A percentile compares a stretch with the other conserved stretches of the same genome.
phyloP scores from a whole-genome alignment of 2,888 invertebrate species.

The Abrostola tripartita region DNA sequence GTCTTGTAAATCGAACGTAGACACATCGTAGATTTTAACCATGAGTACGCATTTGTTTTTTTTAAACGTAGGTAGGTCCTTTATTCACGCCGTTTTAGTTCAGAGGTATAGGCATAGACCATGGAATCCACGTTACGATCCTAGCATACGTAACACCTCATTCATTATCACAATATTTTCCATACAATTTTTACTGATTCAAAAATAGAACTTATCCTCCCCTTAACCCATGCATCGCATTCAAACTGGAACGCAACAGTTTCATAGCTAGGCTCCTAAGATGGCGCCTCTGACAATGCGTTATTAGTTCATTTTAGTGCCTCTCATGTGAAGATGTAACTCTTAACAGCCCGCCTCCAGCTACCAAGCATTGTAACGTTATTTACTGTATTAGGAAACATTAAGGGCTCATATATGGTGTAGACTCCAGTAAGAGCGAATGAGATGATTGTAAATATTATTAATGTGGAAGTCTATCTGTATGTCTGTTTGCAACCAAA shows the following conservation, averaged over 20 bases:
- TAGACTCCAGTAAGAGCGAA: slow-evolving; percentile 9
- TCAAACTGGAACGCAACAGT: slow-evolving; percentile 27
- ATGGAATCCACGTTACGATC: too few species aligned
- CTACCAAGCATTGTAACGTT: slow-evolving; percentile 23
- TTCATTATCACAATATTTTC: background rate
- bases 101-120: too few species aligned
- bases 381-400: slow-evolving; percentile 30
- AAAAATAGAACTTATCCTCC: too few species aligned
- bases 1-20: too few species aligned
- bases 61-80: too few species aligned
- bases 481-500: too few species aligned
- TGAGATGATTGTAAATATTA: background rate
- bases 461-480: too few species aligned
- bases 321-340: slow-evolving; percentile 47
- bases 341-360: slow-evolving; percentile 28
- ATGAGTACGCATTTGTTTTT: too few species aligned
- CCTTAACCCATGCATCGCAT: slow-evolving; percentile 24
- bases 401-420: slow-evolving; percentile 15
- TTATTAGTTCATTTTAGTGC: slow-evolving; percentile 42
- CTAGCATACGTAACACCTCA: background rate
- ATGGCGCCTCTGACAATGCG: slow-evolving; percentile 51
- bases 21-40: too few species aligned
- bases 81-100: too few species aligned
- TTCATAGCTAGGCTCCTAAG: slow-evolving; percentile 41
- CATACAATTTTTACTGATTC: too few species aligned